Evolutionary conservation across 2,113 vertebrate genomes (phyloP).

Genomic region (Ptychochromis oligacanthus): DNA sequence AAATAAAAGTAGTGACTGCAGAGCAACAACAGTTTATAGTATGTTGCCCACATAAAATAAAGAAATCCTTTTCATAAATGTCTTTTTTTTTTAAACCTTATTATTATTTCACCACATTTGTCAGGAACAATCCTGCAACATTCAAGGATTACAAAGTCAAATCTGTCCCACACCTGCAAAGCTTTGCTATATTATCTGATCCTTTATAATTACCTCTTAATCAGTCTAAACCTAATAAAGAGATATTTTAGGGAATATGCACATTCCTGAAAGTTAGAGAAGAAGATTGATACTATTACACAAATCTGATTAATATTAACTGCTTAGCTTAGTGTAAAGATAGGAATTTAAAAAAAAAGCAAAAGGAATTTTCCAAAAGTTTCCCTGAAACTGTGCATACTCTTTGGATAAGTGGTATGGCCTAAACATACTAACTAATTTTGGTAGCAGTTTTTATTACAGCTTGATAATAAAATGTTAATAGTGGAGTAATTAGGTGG

Average conservation of each 20-base stretch:
- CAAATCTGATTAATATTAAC: neutral
- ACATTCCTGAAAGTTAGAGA: neutral
- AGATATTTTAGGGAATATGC: neutral
- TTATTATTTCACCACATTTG: neutral
- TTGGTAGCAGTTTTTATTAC: neutral
- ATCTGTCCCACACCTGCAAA: neutral
- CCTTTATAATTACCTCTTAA: neutral
- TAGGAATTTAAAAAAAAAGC: fast-evolving
- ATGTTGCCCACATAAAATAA: fast-evolving
- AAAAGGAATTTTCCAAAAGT: fast-evolving
- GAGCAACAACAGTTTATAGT: fast-evolving
- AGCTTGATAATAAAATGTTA: neutral
- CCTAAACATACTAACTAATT: neutral
- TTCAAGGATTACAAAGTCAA: neutral
- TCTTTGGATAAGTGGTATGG: neutral
- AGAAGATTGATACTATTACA: neutral
- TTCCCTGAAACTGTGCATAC: neutral
- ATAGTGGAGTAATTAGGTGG: neutral
- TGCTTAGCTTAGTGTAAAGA: neutral
- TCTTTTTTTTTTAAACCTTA: neutral
- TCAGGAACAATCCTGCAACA: neutral
- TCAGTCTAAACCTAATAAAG: neutral
- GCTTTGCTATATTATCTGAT: neutral
- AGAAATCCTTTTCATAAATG: neutral
- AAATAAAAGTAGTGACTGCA: neutral